phyloP scores from a whole-genome alignment of 2,797 vertebrate species.

The Carcharodon carcharias region DNA sequence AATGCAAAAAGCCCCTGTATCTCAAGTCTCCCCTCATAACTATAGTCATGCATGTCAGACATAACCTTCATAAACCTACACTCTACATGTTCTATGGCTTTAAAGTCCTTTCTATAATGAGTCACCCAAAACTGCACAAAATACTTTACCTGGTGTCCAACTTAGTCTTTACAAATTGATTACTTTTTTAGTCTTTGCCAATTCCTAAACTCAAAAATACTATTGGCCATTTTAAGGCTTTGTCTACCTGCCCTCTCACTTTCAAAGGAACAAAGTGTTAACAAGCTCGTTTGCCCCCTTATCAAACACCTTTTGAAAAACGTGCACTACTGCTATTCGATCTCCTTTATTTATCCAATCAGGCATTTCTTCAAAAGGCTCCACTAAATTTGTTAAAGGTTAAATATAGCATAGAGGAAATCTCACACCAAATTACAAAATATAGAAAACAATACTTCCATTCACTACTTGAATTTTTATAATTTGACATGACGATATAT shows the following conservation, averaged over 20 bases:
- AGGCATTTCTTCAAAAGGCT: neutral
- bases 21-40: neutral
- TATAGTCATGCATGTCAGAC: neutral
- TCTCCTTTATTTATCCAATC: neutral
- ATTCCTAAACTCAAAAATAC: neutral
- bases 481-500: neutral
- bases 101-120: neutral
- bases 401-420: neutral
- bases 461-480: neutral
- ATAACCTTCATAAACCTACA: neutral
- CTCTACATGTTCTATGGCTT: neutral
- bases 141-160: neutral
- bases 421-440: neutral
- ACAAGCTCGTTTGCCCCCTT: neutral
- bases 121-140: neutral
- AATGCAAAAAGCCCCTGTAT: neutral
- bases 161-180: neutral
- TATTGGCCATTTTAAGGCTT: neutral
- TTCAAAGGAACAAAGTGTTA: no score
- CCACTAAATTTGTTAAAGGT: neutral
- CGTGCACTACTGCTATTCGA: neutral
- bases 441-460: neutral
- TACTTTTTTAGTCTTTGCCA: neutral
- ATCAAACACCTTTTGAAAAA: neutral
- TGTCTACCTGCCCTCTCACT: neutral